These are phyloP conservation scores for Chiloscyllium punctatum DNA, from an alignment of 2,797 vertebrate genomes.

Conservation along the genomic window DNA sequence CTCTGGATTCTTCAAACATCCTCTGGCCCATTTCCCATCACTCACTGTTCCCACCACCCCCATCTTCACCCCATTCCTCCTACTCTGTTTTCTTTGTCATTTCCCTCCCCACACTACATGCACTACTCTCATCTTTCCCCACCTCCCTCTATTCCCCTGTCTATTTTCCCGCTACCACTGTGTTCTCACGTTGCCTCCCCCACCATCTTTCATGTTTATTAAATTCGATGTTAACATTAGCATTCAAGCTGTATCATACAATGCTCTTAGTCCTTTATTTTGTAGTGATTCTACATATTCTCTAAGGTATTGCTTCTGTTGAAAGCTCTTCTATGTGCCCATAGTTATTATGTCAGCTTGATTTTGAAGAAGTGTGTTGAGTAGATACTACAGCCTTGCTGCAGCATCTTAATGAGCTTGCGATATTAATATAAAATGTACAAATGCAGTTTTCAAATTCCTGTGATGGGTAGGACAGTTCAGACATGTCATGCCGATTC, in stretches of 20 bases:
- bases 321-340: neutral
- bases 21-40: neutral
- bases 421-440: neutral
- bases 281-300: neutral
- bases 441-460: neutral
- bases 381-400: neutral
- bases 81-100: neutral
- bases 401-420: neutral
- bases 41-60: neutral
- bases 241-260: neutral
- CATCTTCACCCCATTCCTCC: neutral
- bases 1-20: neutral
- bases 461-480: neutral
- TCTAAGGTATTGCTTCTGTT: neutral
- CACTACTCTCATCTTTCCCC: neutral
- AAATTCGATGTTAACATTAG: neutral
- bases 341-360: neutral
- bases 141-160: neutral
- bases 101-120: neutral
- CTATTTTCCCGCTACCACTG: neutral
- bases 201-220: neutral
- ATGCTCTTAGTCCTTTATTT: neutral
- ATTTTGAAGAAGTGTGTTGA: neutral
- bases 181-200: neutral
- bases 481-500: neutral